Evolutionary conservation across 2,797 vertebrate species (phyloP).

Genomic region (Enteromius fasciolatus): DNA sequence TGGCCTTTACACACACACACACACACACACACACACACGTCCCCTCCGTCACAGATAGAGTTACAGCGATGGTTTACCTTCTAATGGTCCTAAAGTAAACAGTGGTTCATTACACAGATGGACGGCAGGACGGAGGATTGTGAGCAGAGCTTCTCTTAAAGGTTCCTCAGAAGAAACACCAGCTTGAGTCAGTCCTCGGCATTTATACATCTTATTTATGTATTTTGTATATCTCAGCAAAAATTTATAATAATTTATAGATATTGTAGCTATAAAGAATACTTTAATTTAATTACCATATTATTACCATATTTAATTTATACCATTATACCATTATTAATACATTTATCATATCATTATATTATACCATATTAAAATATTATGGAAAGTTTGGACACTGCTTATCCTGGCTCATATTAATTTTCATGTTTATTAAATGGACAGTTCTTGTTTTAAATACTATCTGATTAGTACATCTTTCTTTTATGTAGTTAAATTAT

Average conservation of each 20-base stretch:
- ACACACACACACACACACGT: constrained; percentile 24
- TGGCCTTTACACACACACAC: constrained; percentile 32
- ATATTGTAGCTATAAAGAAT: background rate
- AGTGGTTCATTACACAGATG: constrained; percentile 23
- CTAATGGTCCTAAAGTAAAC: constrained; percentile 51
- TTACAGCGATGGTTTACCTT: constrained; percentile 40
- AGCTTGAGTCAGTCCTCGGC: background rate
- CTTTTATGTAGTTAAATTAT: too few species aligned
- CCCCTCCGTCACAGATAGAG: constrained; percentile 34
- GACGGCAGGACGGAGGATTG: constrained; percentile 21
- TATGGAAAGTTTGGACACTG: background rate
- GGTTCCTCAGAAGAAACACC: constrained; percentile 5
- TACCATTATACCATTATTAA: too few species aligned
- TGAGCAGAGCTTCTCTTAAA: constrained; percentile 8
- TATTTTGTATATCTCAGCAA: background rate
- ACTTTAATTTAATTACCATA: background rate
- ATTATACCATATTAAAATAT: background rate
- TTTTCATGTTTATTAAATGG: background rate
- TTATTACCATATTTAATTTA: too few species aligned
- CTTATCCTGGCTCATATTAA: background rate
- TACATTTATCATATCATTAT: too few species aligned
- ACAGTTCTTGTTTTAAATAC: background rate
- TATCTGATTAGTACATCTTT: background rate
- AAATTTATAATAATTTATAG: background rate
- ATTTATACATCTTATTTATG: background rate